Base-by-base conservation (phyloP, 2,888 invertebrate genomes). In the Pinctada fucata region DNA sequence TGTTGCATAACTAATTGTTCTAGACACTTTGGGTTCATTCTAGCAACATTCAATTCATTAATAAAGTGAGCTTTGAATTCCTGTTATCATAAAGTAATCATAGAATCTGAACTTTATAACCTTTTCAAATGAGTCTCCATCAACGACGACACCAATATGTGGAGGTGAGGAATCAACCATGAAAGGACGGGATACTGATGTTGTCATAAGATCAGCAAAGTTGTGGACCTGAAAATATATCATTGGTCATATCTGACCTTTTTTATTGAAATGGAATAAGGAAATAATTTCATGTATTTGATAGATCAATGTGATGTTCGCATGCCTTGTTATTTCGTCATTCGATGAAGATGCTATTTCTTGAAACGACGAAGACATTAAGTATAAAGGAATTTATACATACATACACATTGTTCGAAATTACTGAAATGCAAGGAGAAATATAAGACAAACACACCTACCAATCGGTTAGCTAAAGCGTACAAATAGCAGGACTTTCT, bases 111-210 rank as follows among this genome's bases (percentile, higher is more conserved):
- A 31, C 31, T 31, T 31, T 31, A 31, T 31, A 31, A 72, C 45
- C 5, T 52, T 72, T 3, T 72, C 58, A 6, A 3, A 8, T 3
- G 47, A 5, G 63, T n/a, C 47, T 6, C 75, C 75, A 48, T 75
- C 75, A 10, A 16, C 2, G 48, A 75, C 75, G 3, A 58, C 1
- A 6, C 75, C 75, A n/a, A 51, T n/a, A 8, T 51, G 10, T 5
- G 75, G 75, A 3, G 75, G 75, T 5, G 68, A 58, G 5, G 13
- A 3, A 16, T 75, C 75, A 1, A 75, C 1, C 45, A 69, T 47
- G 48, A 75, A 75, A 2, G 68, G 45, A 31, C 48, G n/a, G 47
- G 75, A 75, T n/a, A 47, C 50, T 31, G 47, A 47, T 10, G 49
- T 45, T 4, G n/a, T 69, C 10, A 58, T 4, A 8, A 75, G 47